These are phyloP conservation scores for Bombus waltoni DNA, from an alignment of 1,140 invertebrate genomes.

Conservation along the genomic window DNA sequence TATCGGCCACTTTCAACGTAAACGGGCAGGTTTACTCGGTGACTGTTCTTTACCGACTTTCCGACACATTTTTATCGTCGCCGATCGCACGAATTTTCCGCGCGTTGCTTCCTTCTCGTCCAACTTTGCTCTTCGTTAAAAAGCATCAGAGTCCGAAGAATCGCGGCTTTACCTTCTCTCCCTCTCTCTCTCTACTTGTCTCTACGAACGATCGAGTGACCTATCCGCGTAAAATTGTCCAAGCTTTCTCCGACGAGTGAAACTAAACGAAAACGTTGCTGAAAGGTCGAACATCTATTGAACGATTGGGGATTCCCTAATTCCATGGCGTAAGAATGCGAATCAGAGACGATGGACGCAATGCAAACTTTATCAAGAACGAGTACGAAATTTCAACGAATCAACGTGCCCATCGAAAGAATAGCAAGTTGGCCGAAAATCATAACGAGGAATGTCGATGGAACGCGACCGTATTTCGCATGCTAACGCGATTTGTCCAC, in stretches of 20 bases:
- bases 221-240: neutral
- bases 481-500: neutral
- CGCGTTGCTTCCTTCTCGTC: neutral
- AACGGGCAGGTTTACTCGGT: conserved; percentile 15
- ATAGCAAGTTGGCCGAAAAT: neutral
- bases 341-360: neutral
- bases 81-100: neutral
- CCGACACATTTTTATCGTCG: conserved; percentile 17
- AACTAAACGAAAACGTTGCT: too few species aligned
- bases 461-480: neutral
- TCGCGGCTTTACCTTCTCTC: neutral
- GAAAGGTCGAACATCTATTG: too few species aligned
- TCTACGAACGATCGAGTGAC: neutral
- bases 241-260: too few species aligned
- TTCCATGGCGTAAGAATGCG: neutral
- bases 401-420: neutral
- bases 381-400: too few species aligned
- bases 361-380: too few species aligned
- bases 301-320: conserved; percentile 6
- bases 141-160: neutral
- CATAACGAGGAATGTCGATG: neutral
- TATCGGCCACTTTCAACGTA: conserved; percentile 22
- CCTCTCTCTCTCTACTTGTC: neutral
- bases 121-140: neutral
- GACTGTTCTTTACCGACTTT: neutral